These are phyloP conservation scores for Thinocorus orbignyianus DNA, from an alignment of 2,113 vertebrate species.

Conservation along the genomic window DNA sequence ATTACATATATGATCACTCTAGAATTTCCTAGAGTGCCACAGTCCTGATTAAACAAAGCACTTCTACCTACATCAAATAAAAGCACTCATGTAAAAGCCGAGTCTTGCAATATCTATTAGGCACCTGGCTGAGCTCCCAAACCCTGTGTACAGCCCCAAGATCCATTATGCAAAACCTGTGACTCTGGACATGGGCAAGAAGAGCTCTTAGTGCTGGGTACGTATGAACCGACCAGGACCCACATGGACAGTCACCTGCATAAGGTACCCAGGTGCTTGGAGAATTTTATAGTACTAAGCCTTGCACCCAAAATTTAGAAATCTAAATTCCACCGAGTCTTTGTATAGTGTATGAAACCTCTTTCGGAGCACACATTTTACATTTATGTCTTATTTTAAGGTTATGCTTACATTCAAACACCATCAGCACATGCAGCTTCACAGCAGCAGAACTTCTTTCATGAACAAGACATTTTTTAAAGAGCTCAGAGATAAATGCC, in stretches of 20 bases:
- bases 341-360: not conserved
- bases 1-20: not conserved
- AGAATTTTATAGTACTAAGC: not conserved
- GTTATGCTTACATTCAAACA: not conserved
- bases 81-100: not conserved
- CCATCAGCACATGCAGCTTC: not conserved
- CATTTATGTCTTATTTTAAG: not conserved
- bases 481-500: not conserved
- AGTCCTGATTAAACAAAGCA: constrained; percentile 38
- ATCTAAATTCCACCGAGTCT: not conserved
- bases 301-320: not conserved
- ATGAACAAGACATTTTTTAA: not conserved
- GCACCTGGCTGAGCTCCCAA: not conserved
- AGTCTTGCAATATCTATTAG: not conserved
- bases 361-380: not conserved
- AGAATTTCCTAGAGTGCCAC: constrained; percentile 47
- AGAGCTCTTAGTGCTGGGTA: not conserved
- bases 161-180: not conserved
- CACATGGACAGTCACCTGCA: not conserved
- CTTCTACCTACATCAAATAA: not conserved
- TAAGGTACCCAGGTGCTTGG: not conserved
- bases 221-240: not conserved
- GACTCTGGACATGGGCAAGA: not conserved
- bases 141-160: not conserved
- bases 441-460: not conserved